phyloP scores from a whole-genome alignment of 2,797 vertebrate genomes.

The Rhynchonycteris naso region DNA sequence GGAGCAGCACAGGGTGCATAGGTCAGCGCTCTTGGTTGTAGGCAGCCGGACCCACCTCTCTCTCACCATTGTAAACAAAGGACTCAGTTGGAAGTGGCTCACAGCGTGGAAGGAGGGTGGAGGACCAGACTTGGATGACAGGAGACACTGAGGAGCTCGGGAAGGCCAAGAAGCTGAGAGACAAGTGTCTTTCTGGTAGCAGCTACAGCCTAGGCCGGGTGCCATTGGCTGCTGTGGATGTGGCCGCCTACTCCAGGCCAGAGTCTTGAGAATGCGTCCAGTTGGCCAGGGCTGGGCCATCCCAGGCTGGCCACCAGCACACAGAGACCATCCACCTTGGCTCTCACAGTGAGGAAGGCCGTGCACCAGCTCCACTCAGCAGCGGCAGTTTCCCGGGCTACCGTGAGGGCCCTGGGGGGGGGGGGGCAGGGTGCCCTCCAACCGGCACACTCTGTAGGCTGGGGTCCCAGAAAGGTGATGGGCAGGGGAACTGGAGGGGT shows the following conservation, averaged over 20 bases:
- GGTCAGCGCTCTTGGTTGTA: not conserved
- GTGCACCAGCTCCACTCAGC: too few species aligned
- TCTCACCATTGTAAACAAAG: not conserved
- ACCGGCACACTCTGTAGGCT: accelerated
- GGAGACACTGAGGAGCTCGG: not conserved
- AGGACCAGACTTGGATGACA: not conserved
- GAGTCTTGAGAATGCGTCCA: not conserved
- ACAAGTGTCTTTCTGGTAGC: not conserved
- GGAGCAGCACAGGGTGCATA: not conserved
- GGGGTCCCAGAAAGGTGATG: not conserved
- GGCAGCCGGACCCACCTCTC: not conserved
- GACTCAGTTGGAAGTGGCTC: not conserved
- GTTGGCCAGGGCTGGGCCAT: not conserved
- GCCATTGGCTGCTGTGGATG: not conserved
- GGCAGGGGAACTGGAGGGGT: not conserved
- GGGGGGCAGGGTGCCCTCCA: not conserved
- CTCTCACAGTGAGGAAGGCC: not conserved
- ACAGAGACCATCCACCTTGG: not conserved
- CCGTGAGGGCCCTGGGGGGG: not conserved
- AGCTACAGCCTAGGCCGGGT: not conserved
- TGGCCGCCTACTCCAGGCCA: not conserved
- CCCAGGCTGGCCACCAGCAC: not conserved
- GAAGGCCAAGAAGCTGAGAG: not conserved
- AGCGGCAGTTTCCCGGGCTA: not conserved
- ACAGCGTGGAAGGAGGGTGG: not conserved